Evolutionary conservation across 2,113 vertebrate species (phyloP).

Genomic region (Takifugu bimaculatus): DNA sequence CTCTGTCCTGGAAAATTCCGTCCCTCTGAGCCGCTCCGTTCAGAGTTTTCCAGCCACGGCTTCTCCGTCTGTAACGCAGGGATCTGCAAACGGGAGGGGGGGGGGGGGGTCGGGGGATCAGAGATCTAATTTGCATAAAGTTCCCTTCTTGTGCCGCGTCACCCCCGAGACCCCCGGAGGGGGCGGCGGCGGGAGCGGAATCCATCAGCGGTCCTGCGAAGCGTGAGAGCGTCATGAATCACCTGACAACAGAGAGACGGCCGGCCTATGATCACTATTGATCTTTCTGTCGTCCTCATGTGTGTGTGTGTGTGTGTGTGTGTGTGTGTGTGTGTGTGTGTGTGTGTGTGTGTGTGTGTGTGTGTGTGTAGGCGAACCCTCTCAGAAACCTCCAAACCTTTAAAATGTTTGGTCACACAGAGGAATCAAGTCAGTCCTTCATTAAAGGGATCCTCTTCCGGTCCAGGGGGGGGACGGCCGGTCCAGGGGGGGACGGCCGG

Average conservation of each 20-base stretch:
- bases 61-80: conserved; percentile 35
- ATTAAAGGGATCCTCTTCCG: no score
- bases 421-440: no score
- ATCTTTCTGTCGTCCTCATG: conserved; percentile 48
- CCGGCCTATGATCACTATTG: conserved; percentile 68
- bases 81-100: conserved; percentile 36
- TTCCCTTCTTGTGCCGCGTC: conserved; percentile 49
- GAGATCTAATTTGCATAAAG: conserved; percentile 64
- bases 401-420: no score
- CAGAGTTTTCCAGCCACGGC: no score
- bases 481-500: no score
- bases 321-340: conserved; percentile 5
- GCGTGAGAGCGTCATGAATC: conserved; percentile 59
- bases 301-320: conserved; percentile 7
- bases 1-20: no score
- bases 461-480: no score
- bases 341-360: conserved; percentile 9
- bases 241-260: conserved; percentile 53
- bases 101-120: conserved; percentile 11
- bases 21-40: no score
- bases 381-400: no score
- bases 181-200: neutral
- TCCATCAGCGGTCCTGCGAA: conserved; percentile 48
- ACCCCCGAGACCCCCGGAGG: neutral
- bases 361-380: neutral